Evolutionary conservation across 1,140 invertebrate genomes (phyloP).

Genomic region (Plutomurus gul): DNA sequence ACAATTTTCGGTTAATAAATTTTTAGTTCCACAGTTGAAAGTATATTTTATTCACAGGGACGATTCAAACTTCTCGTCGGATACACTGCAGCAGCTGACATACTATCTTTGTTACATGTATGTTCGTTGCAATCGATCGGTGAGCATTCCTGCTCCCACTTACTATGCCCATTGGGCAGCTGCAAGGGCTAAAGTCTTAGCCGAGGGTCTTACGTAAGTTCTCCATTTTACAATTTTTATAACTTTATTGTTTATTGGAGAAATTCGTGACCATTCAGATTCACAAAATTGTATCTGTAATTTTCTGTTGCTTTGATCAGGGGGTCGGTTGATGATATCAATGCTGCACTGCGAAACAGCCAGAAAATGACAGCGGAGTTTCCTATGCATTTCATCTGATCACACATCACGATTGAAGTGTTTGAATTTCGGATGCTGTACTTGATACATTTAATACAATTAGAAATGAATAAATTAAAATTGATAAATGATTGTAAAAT

Average conservation of each 20-base stretch:
- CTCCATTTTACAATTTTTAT: background rate
- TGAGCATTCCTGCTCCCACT: slow-evolving; percentile 63
- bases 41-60: slow-evolving; percentile 53
- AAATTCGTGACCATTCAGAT: background rate
- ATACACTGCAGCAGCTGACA: slow-evolving; percentile 60
- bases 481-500: too few species aligned
- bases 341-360: too few species aligned
- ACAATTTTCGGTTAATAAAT: too few species aligned
- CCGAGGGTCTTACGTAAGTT: slow-evolving; percentile 14
- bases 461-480: too few species aligned
- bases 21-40: background rate
- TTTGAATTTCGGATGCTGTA: too few species aligned
- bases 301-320: background rate
- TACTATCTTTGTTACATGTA: slow-evolving; percentile 63
- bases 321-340: too few species aligned
- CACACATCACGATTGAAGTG: too few species aligned
- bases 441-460: too few species aligned
- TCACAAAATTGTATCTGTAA: background rate
- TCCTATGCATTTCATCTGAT: too few species aligned
- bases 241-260: background rate
- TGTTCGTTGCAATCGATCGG: slow-evolving; percentile 60
- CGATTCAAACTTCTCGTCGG: slow-evolving; percentile 58
- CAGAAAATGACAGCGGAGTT: too few species aligned
- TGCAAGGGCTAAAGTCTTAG: slow-evolving; percentile 55
- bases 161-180: slow-evolving; percentile 64